Evolutionary conservation across 2,113 vertebrate species (phyloP), one percentile per base, ranked within the genome.

Genomic region (Ctenomys sociabilis): DNA sequence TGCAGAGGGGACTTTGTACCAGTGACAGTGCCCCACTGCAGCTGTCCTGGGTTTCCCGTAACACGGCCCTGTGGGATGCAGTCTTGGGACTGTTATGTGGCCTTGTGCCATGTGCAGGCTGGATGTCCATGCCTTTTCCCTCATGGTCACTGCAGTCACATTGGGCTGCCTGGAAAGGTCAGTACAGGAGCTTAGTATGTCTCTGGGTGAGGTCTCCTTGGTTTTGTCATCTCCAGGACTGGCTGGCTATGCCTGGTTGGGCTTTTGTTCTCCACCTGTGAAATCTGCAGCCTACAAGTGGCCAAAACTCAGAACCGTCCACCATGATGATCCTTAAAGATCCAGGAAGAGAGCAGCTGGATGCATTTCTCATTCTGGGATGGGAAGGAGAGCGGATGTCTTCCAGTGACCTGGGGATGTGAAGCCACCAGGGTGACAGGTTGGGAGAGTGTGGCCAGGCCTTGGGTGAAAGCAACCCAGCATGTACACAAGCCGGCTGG

Each of bases 101-200:
- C 75, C 28, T n/a, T n/a, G 21, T 1, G 68, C 52, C 40, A 7
- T 16, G 6, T 14, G 19, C 37, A 17, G 86, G 73, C 43, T 17
- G 72, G 45, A 7, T 5, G 0, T 5, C 19, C n/a, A n/a, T n/a
- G 30, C 30, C 87, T 6, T 52, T 1, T 21, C 24, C 3, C 32
- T 43, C 6, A 0, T 1, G 14, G 17, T 21, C 17, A 4, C 26
- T 26, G 3, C 2, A 0, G 35, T 85, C 14, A 16, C 1, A 0
- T 16, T 2, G 0, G 3, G 63, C 57, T 45, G 21, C 37, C 57
- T 11, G 6, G 63, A 30, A 30, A 0, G 0, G 1, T 4, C 11
- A 21, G 57, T 14, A 82, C 61, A 17, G 63, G 35, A 2, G 35
- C 5, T 7, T 49, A 22, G 21, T 28, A 14, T n/a, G 11, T 75